Evolutionary conservation across 2,113 vertebrate genomes (phyloP), one percentile per base, ranked within the genome.

Genomic region (Illadopsis cleaveri): DNA sequence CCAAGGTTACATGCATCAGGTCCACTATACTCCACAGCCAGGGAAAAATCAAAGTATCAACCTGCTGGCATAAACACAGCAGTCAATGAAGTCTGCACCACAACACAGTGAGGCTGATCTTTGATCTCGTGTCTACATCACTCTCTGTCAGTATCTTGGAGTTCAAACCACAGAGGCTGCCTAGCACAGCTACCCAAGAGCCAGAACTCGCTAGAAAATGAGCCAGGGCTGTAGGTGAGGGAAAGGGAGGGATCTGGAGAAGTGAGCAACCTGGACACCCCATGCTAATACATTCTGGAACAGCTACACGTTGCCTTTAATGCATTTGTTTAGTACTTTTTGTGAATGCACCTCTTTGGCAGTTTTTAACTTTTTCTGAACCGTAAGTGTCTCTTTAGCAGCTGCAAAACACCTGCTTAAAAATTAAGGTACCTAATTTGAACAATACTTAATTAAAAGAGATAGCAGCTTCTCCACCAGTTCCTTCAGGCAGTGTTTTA

Each of bases 21-120:
- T 14, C 60, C 12, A 2, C 1, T 0, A 12, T 1, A 5, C 23
- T 70, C 31, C 42, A 15, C 38, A 66, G 47, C 7, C 1, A 3
- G 31, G n/a, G n/a, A 56, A 71, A 71, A 91, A 68, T 10, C 56
- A 16, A 50, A 78, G 40, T 7, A n/a, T 12, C 15, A 10, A 14
- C 15, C 44, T 70, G 71, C 47, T 12, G 14, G 15, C 5, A 4
- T 7, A 3, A 1, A 14, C 17, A 10, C 33, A 47, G 71, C 66
- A 68, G 30, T 3, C 53, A 2, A 4, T 7, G 30, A 58, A 23
- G 21, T 3, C 77, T 38, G 51, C 16, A 37, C 61, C 48, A 40
- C 25, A 68, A 58, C 47, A 23, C n/a, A 71, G 47, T 0, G 0
- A n/a, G 25, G 28, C 23, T 70, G 11, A 33, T 19, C 50, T 87